phyloP scores from a whole-genome alignment of 92 coral and sea anemone species.

The Paramuricea clavata region DNA sequence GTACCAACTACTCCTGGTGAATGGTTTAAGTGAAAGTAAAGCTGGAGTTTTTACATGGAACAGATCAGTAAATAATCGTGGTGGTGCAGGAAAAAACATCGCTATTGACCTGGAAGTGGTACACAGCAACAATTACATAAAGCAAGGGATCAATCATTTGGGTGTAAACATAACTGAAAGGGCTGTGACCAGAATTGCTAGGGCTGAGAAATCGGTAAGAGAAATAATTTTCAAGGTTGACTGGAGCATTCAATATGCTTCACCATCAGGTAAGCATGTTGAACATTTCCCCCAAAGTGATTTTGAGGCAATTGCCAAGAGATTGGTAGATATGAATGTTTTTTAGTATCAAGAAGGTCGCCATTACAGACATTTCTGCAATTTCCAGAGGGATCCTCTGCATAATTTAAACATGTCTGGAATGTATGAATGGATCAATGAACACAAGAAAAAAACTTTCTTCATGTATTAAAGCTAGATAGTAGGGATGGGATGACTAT shows the following conservation, averaged over 20 bases:
- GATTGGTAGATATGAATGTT: not conserved
- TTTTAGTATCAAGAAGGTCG: constrained; percentile 22
- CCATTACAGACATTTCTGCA: constrained; percentile 29
- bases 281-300: constrained; percentile 35
- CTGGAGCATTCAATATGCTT: not conserved
- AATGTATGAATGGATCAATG: constrained; percentile 57
- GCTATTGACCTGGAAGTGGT: too few relatives aligned
- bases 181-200: too few relatives aligned
- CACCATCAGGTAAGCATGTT: not conserved
- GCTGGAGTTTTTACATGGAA: too few relatives aligned
- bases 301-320: constrained; percentile 22
- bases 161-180: constrained; percentile 3
- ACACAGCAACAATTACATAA: not conserved
- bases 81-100: too few relatives aligned
- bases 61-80: too few relatives aligned
- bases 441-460: constrained; percentile 61
- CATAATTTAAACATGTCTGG: constrained; percentile 48
- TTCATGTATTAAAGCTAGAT: constrained; percentile 53
- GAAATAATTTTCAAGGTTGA: not conserved
- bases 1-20: not conserved
- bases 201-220: not conserved
- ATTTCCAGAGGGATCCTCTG: constrained; percentile 56
- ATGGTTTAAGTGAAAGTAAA: not conserved
- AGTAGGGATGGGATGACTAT: too few relatives aligned
- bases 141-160: constrained; percentile 12